These are phyloP conservation scores for Cyprinodon variegatus DNA, from an alignment of 2,113 vertebrate genomes.

Conservation along the genomic window DNA sequence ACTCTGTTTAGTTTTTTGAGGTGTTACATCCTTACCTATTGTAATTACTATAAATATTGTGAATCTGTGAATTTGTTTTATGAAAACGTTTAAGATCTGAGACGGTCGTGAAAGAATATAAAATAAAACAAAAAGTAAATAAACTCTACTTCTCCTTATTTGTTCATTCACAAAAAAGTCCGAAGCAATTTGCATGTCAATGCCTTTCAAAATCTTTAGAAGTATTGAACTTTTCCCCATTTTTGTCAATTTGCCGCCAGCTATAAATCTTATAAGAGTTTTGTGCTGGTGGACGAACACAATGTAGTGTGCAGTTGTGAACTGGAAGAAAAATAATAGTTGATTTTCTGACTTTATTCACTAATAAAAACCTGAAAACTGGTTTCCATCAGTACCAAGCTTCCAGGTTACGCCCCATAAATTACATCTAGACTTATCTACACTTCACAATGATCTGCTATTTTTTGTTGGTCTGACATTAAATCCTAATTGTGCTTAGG, in stretches of 20 bases:
- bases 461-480: neutral
- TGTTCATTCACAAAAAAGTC: conserved; percentile 72
- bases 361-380: neutral
- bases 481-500: neutral
- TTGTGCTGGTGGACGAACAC: neutral
- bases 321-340: neutral
- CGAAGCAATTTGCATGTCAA: conserved; percentile 27
- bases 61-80: conserved; percentile 80
- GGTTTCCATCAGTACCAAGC: neutral
- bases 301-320: neutral
- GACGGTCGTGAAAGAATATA: conserved; percentile 67
- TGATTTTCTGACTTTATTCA: neutral
- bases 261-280: neutral
- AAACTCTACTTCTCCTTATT: conserved; percentile 72
- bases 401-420: no score
- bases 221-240: neutral
- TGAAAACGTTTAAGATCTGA: conserved; percentile 63
- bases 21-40: conserved; percentile 74
- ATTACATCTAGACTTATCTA: neutral
- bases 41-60: conserved; percentile 75
- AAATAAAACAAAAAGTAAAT: conserved; percentile 73
- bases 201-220: neutral
- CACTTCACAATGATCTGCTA: neutral
- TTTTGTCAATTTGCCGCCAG: neutral
- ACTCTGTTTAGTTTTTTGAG: conserved; percentile 72